Base-by-base conservation (phyloP, 2,797 vertebrate genomes). In the Tauraco hartlaubi region DNA sequence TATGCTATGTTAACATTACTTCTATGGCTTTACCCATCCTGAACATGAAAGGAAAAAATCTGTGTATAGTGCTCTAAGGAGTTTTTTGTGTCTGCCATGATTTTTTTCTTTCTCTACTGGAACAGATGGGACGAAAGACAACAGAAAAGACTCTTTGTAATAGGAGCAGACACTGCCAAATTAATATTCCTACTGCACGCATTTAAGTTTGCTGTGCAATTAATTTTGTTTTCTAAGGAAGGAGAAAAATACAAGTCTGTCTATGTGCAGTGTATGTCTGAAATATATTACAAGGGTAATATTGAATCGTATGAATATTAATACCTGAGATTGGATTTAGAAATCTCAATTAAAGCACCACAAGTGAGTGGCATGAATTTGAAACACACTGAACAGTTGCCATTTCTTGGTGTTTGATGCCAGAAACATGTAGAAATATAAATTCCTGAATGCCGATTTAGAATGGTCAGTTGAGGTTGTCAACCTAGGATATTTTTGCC, bases 111-210 rank as follows among this genome's bases (percentile, higher is more conserved):
- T 86, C 44, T 96, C 9, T 55, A 19, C 82, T 76, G 13, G 59
- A 92, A 79, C 86, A 96, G 95, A 95, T 96, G 89, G 95, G 73
- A 69, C 6, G 28, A 88, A 87, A 86, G 78, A 80, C 86, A 94
- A 62, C 56, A 88, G 77, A 86, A 91, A 92, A 91, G 33, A 39
- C 31, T 75, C 39, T 67, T 43, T 88, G 23, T 56, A 74, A 79
- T 82, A 66, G 56, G 83, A 86, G 56, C 39, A 88, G 52, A 39
- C 28, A 9, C n/a, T 85, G 69, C 81, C 90, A 86, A 84, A 75
- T 93, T 92, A 88, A 56, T 91, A 90, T 61, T 91, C 69, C 41
- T 10, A 5, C 35, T 39, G 26, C 44, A 59, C 6, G 1, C 8
- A 2, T 82, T 94, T 80, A 78, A 71, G 55, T 96, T 88, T 90